Base-by-base conservation (phyloP, 1,140 invertebrate species). In the Glossosoma conforme region DNA sequence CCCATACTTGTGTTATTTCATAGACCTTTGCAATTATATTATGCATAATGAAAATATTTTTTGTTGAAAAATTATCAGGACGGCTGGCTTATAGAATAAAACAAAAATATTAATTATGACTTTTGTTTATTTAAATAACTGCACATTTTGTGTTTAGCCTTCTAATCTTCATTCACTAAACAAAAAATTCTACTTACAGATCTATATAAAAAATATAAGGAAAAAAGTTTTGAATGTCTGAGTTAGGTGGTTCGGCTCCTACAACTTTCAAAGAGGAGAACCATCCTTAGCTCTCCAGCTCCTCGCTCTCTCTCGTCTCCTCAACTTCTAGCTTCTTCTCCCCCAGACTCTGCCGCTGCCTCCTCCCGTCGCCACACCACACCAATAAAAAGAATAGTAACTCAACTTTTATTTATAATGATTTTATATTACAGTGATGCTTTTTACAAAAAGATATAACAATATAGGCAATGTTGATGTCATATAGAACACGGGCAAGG, bases 141-240 rank as follows among this genome's bases (percentile, higher is more conserved):
- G 54, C 54, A 58, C 55, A 56, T 53, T 36, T 41, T 38, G 32
- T 47, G 50, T 32, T 56, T 45, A 44, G 41, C 30, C 24, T 44
- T 44, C 38, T 52, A 52, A 36, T 46, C 44, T 48, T 42, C 22
- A 22, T 42, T 54, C 54, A 54, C 52, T 58, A 58, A 38, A 58
- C 54, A 46, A 58, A 52, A 58, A 51, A 37, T 50, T 58, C 56
- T 58, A 58, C 56, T 58, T 58, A 58, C 52, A 58, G 56, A 58
- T 52, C 52, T 58, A 58, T 52, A 52, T 48, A 58, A 51, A 58
- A 58, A 55, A 54, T 47, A 58, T 52, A 56, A 48, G 49, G 44
- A 58, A 58, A 54, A 52, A 22, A 19, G 50, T 22, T 42, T 48
- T 40, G 44, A 54, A 53, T 33, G 51, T 44, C 40, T 37, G 41